phyloP scores from a whole-genome alignment of 2,797 vertebrate species.

The Clangula hyemalis region DNA sequence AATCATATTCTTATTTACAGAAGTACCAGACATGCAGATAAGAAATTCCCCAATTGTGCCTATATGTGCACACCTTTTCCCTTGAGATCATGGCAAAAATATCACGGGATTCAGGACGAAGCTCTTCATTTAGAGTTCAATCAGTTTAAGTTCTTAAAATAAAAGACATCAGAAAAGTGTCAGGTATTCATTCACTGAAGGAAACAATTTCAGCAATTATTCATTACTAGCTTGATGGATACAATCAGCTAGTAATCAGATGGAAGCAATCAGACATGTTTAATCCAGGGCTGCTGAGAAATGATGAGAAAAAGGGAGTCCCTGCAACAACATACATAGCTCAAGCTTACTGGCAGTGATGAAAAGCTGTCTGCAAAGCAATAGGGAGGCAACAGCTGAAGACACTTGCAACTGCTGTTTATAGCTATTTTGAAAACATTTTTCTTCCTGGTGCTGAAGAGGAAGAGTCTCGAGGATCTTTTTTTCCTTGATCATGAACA shows the following conservation, averaged over 20 bases:
- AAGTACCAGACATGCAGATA: neutral
- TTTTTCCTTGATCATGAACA: constrained; percentile 15
- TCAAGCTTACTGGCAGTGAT: neutral
- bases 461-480: constrained; percentile 11
- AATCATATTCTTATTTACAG: neutral
- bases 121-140: neutral
- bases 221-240: neutral
- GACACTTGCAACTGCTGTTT: constrained; percentile 36
- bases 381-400: constrained; percentile 36
- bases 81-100: neutral
- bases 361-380: constrained; percentile 27
- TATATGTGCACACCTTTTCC: neutral
- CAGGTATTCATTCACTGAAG: neutral
- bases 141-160: constrained; percentile 8
- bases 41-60: neutral
- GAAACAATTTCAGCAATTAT: constrained; percentile 1
- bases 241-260: no score
- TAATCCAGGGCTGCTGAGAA: constrained; percentile 44
- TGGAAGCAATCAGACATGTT: constrained; percentile 18
- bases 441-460: constrained; percentile 41
- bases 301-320: neutral
- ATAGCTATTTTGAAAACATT: constrained; percentile 60
- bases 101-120: neutral
- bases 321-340: neutral
- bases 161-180: constrained; percentile 10